These are phyloP conservation scores for Onychostoma macrolepis DNA, from an alignment of 2,113 vertebrate genomes.

Conservation along the genomic window DNA sequence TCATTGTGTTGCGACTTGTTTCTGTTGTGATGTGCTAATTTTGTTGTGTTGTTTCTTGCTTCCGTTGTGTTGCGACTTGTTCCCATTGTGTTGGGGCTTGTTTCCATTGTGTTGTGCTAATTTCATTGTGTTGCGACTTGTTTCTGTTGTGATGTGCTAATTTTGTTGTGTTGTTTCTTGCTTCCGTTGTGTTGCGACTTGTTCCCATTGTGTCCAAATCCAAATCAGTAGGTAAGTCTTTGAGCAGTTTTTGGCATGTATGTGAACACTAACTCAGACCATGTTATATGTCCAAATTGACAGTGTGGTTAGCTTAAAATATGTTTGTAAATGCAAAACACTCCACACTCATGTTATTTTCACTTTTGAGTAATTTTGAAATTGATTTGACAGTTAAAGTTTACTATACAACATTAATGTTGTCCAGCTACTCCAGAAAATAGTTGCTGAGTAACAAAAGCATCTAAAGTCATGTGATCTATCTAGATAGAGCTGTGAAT, in stretches of 20 bases:
- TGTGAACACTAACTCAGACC: not conserved
- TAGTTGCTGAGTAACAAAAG: not conserved
- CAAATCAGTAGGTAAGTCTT: not conserved
- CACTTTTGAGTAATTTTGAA: not conserved
- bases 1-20: too few species aligned
- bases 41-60: too few species aligned
- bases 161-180: too few species aligned
- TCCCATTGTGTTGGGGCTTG: too few species aligned
- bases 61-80: too few species aligned
- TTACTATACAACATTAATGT: not conserved
- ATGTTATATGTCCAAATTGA: not conserved
- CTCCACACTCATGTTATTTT: not conserved
- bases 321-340: not conserved
- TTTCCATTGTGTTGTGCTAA: too few species aligned
- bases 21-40: too few species aligned
- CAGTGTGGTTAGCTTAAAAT: not conserved
- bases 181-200: too few species aligned
- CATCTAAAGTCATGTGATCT: not conserved
- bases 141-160: too few species aligned
- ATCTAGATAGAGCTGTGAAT: not conserved
- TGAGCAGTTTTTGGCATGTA: not conserved
- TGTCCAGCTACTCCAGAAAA: not conserved
- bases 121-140: too few species aligned
- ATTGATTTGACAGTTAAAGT: not conserved
- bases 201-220: too few species aligned